Evolutionary conservation across 2,888 invertebrate species (phyloP).

Genomic region (Julus scandinavius): DNA sequence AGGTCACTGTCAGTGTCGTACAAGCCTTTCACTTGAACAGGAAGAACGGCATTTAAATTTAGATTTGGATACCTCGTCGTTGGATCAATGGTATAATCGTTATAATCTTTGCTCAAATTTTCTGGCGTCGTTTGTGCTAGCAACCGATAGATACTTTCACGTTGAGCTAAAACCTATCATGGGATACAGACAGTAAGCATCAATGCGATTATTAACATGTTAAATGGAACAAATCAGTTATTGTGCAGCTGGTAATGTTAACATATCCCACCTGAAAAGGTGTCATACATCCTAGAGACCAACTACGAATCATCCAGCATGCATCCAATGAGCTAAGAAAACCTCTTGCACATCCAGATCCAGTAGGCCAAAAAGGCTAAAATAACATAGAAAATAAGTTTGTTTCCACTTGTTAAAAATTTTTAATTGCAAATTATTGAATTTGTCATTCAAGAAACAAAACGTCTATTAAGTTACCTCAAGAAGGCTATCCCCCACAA

Average conservation of each 20-base stretch:
- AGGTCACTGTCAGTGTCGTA: slow-evolving; percentile 75
- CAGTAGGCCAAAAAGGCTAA: slow-evolving; percentile 97
- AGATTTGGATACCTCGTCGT: slow-evolving; percentile 87
- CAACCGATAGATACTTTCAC: slow-evolving; percentile 91
- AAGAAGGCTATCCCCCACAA: slow-evolving; percentile 95
- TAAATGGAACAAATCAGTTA: background rate
- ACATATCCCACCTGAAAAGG: slow-evolving; percentile 72
- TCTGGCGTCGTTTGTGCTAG: slow-evolving; percentile 96
- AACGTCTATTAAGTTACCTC: slow-evolving; percentile 70
- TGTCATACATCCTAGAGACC: slow-evolving; percentile 77
- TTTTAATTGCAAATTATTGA: slow-evolving; percentile 16
- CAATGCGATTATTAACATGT: background rate
- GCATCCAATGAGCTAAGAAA: slow-evolving; percentile 96
- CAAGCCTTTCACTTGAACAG: slow-evolving; percentile 76
- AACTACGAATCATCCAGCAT: slow-evolving; percentile 91
- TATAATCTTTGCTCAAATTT: slow-evolving; percentile 87
- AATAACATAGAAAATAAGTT: slow-evolving; percentile 60
- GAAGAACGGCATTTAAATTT: slow-evolving; percentile 78
- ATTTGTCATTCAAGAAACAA: background rate
- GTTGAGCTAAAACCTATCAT: slow-evolving; percentile 81
- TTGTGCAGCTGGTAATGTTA: background rate
- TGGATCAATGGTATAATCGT: slow-evolving; percentile 83
- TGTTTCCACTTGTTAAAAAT: background rate
- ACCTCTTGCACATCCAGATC: slow-evolving; percentile 97
- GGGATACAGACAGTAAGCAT: slow-evolving; percentile 57